A percentile compares a stretch with the other conserved stretches of the same genome.
Conservation (phyloP, 2,888 invertebrate genomes). For the Ochropleura leucogaster region DNA sequence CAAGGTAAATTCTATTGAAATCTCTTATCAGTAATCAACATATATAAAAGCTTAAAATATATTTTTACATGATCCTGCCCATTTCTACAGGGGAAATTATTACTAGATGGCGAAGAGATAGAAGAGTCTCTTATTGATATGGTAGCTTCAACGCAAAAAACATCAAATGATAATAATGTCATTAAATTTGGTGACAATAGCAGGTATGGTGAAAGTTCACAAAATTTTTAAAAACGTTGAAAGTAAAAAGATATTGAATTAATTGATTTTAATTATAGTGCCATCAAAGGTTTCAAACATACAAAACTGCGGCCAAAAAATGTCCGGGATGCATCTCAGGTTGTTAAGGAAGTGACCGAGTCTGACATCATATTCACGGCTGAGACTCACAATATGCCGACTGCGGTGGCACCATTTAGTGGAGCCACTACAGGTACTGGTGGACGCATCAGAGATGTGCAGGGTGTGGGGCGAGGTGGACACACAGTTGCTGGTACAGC, state of each 20-base stretch:
- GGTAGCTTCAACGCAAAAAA: slow-evolving; percentile 97
- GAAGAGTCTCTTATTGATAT: slow-evolving; percentile 97
- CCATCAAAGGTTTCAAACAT: slow-evolving; percentile 95
- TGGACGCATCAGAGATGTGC: slow-evolving; percentile 98
- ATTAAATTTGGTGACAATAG: slow-evolving; percentile 99
- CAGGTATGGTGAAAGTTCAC: slow-evolving; percentile 89
- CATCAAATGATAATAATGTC: slow-evolving; percentile 97
- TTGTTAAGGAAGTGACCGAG: slow-evolving; percentile 91
- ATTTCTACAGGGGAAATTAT: slow-evolving; percentile 92
- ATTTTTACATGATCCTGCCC: slow-evolving; percentile 27
- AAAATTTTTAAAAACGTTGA: neutral
- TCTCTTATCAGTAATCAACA: slow-evolving; percentile 33
- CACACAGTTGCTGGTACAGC: slow-evolving; percentile 98
- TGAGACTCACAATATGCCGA: slow-evolving; percentile 99
- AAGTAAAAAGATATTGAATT: neutral
- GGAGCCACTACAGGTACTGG: slow-evolving; percentile 99
- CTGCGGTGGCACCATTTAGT: slow-evolving; percentile 99
- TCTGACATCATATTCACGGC: slow-evolving; percentile 99
- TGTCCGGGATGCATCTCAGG: slow-evolving; percentile 90
- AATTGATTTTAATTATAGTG: slow-evolving; percentile 84
- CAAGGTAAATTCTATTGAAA: slow-evolving; percentile 88
- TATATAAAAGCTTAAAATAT: neutral
- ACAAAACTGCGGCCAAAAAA: slow-evolving; percentile 92
- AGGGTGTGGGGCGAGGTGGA: slow-evolving; percentile 98
- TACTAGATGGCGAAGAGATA: slow-evolving; percentile 95